These are phyloP conservation scores for Malurus leucopterus DNA, from an alignment of 2,797 vertebrate species.

Conservation along the genomic window DNA sequence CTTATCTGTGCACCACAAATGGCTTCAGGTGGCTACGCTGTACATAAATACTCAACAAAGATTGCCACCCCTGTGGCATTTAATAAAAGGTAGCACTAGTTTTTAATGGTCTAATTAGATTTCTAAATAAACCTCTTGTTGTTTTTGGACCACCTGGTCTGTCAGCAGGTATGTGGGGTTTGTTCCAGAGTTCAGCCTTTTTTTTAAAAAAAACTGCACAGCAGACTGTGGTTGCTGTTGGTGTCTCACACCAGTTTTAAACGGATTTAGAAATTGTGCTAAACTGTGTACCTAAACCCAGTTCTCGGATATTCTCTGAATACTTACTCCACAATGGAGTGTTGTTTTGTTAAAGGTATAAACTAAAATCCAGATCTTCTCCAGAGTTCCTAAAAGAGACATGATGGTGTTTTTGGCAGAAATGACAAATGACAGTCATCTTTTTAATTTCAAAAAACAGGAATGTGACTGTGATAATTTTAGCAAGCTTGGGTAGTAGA, in stretches of 20 bases:
- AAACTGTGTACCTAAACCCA: background rate
- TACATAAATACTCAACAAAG: background rate
- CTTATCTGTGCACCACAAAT: background rate
- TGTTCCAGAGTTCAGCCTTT: background rate
- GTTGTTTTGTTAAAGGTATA: background rate
- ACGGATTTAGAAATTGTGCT: background rate
- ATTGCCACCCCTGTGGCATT: background rate
- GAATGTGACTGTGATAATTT: conserved; percentile 31
- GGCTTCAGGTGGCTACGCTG: background rate
- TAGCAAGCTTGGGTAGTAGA: conserved; percentile 2
- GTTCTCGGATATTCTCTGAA: background rate
- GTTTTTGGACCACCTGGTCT: background rate
- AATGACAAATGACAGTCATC: conserved; percentile 33
- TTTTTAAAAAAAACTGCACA: background rate
- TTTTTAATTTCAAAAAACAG: conserved; percentile 19
- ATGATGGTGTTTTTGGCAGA: background rate
- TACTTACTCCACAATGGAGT: background rate
- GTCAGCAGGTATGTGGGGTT: background rate
- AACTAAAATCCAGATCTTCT: background rate
- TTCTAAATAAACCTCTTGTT: background rate
- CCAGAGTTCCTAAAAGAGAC: background rate
- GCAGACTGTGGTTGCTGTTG: background rate
- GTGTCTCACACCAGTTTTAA: background rate
- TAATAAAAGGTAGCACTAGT: background rate
- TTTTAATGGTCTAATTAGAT: background rate